Conservation (phyloP, 1,140 invertebrate genomes). For the Heliconius nattereri region DNA sequence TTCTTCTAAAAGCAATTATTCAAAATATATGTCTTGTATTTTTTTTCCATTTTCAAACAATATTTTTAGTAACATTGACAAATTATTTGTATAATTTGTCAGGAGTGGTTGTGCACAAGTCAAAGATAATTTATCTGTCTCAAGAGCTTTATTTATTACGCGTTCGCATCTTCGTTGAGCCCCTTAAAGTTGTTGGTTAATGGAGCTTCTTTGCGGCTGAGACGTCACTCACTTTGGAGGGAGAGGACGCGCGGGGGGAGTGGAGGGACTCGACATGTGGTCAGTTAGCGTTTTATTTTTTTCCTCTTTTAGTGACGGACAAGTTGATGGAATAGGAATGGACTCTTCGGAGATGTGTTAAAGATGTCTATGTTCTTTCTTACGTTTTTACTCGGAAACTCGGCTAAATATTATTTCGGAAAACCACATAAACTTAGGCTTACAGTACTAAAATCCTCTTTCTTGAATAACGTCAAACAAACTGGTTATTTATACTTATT, state of each 20-base stretch:
- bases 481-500: too few relatives aligned
- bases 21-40: constrained; percentile 45
- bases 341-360: constrained; percentile 45
- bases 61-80: constrained; percentile 78
- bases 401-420: neutral
- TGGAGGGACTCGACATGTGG: constrained; percentile 50
- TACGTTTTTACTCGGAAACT: constrained; percentile 21
- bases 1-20: constrained; percentile 47
- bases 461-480: too few relatives aligned
- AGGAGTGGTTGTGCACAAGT: constrained; percentile 73
- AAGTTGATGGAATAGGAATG: constrained; percentile 56
- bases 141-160: constrained; percentile 79
- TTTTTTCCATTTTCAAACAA: constrained; percentile 55
- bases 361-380: constrained; percentile 31
- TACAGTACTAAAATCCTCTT: too few relatives aligned
- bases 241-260: constrained; percentile 32
- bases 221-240: constrained; percentile 64
- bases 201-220: constrained; percentile 73
- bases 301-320: constrained; percentile 53
- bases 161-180: constrained; percentile 76
- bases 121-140: constrained; percentile 81
- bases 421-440: neutral
- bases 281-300: constrained; percentile 57
- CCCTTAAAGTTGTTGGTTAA: constrained; percentile 77
- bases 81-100: constrained; percentile 68